phyloP scores from a whole-genome alignment of 1,140 invertebrate species.

The Zaprionus inermis region DNA sequence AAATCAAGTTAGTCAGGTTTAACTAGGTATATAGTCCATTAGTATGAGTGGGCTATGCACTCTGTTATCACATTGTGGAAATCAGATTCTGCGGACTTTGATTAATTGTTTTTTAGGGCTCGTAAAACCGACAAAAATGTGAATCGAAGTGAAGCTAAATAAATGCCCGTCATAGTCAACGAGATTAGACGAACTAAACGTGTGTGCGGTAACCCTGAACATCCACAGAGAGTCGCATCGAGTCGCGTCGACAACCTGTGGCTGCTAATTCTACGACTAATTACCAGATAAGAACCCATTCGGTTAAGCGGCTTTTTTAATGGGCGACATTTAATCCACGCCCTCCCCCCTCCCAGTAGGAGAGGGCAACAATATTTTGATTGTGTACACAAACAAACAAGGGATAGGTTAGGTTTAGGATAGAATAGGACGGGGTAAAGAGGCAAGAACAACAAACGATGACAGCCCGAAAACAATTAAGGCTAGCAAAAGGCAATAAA shows the following conservation, averaged over 20 bases:
- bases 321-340: constrained; percentile 49
- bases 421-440: constrained; percentile 19
- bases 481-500: constrained; percentile 63
- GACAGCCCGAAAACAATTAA: constrained; percentile 53
- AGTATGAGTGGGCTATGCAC: no score
- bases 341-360: constrained; percentile 1
- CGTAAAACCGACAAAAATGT: constrained; percentile 4
- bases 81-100: constrained; percentile 4
- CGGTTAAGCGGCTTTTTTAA: constrained; percentile 58
- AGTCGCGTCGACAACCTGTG: constrained; percentile 48
- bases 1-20: constrained; percentile 3
- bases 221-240: not conserved
- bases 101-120: constrained; percentile 6
- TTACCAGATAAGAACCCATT: constrained; percentile 62
- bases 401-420: constrained; percentile 11
- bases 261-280: constrained; percentile 65
- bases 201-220: constrained; percentile 1
- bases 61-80: not conserved
- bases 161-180: no score
- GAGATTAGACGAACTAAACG: not conserved
- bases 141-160: no score
- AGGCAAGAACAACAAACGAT: constrained; percentile 13
- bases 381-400: constrained; percentile 51
- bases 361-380: constrained; percentile 51
- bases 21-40: not conserved